Evolutionary conservation across 2,113 vertebrate species (phyloP).

Genomic region (Donacobius atricapilla): DNA sequence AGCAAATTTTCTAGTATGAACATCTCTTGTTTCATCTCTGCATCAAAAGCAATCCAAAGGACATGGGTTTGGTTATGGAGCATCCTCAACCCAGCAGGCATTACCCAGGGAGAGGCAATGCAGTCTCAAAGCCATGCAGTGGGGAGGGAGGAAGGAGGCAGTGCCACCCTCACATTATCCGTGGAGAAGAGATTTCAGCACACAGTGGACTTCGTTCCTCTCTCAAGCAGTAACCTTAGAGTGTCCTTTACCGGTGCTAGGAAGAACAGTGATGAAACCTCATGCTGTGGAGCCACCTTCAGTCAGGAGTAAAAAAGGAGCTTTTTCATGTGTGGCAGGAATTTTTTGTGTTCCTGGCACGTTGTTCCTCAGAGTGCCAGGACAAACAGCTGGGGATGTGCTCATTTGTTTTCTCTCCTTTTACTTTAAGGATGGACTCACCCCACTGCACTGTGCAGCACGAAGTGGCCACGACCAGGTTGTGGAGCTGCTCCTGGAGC

Average conservation of each 20-base stretch:
- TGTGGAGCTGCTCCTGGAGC: constrained; percentile 93
- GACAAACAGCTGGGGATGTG: not conserved
- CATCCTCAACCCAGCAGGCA: not conserved
- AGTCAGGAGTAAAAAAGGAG: not conserved
- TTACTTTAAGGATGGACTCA: constrained; percentile 87
- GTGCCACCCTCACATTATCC: not conserved
- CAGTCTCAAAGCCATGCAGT: not conserved
- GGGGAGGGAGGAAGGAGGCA: not conserved
- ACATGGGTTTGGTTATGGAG: not conserved
- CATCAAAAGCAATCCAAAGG: not conserved
- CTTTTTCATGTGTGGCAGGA: not conserved
- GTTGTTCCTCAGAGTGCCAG: not conserved
- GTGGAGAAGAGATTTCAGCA: not conserved
- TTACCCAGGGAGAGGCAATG: not conserved
- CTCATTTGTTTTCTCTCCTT: constrained; percentile 12
- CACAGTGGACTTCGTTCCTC: not conserved
- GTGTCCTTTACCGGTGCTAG: not conserved
- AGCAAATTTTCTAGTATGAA: not conserved
- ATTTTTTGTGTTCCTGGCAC: not conserved
- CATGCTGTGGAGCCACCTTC: not conserved
- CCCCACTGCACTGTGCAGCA: constrained; percentile 94
- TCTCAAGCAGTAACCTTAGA: not conserved
- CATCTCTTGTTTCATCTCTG: not conserved
- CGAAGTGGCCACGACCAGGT: constrained; percentile 92
- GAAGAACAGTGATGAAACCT: not conserved